Evolutionary conservation across 64 coral and sea anemone genomes (phyloP).

Genomic region (Dendrophyllia cribrosa): DNA sequence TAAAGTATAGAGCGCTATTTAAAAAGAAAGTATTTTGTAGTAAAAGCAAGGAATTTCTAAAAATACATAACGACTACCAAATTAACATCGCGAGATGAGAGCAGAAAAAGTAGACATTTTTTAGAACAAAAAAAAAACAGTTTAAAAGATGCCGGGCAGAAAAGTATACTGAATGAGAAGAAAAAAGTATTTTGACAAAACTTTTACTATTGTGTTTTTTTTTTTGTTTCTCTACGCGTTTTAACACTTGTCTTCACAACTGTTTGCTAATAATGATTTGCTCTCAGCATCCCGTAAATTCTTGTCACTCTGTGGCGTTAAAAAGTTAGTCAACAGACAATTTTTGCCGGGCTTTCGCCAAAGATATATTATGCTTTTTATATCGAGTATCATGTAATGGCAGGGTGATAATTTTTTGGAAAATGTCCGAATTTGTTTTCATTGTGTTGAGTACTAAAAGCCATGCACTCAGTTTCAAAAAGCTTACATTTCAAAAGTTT

Average conservation of each 20-base stretch:
- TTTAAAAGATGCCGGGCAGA: not conserved
- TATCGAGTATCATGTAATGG: slow-evolving; percentile 18
- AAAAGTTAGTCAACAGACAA: not conserved
- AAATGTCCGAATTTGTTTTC: slow-evolving; percentile 25
- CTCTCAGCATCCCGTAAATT: no score
- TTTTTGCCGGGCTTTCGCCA: not conserved
- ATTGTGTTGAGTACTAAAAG: slow-evolving; percentile 20
- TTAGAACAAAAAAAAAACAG: not conserved
- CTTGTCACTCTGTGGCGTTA: no score
- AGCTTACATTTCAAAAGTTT: slow-evolving; percentile 15
- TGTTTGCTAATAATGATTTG: no score
- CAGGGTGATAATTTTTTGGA: not conserved
- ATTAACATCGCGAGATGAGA: not conserved
- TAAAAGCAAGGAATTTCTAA: no score
- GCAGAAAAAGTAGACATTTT: not conserved
- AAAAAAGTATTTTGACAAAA: not conserved
- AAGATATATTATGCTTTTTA: not conserved
- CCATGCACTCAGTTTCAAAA: not conserved
- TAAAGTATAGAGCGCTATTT: no score
- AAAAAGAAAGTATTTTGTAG: no score
- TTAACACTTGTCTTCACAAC: no score
- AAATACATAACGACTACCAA: no score
- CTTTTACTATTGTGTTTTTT: no score
- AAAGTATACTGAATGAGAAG: not conserved
- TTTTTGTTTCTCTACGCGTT: no score